Base-by-base conservation (phyloP, 2,888 invertebrate species). In the Hirtodrosophila trivittata region DNA sequence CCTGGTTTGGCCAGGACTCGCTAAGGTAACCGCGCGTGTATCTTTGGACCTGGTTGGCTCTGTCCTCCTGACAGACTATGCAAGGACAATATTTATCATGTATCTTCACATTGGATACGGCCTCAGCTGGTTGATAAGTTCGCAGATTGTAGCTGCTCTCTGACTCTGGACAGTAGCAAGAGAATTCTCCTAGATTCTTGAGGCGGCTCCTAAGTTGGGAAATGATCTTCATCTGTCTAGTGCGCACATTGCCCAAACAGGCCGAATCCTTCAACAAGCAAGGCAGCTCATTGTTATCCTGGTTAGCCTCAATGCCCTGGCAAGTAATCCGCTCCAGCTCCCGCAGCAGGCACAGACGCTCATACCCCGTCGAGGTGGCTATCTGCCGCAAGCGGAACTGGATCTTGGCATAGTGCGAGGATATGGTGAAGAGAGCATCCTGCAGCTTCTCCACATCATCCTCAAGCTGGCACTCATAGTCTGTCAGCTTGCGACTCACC, bases 301-400 rank as follows among this genome's bases (percentile, higher is more conserved):
- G 4, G 16, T 6, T 35, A 0, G 45, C 2, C 4, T 87, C 82
- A 7, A 73, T 39, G 26, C 71, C 77, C 32, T 70, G 52, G 12
- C 75, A 68, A 0, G 74, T 76, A 1, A 86, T 38, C 1, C 62
- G 46, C 16, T 87, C 82, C n/a, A 90, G 67, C 4, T 89, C 88
- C 0, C 47, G 30, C 0, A 90, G 51, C 6, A 89, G 42, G 6
- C 30, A 32, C 0, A 67, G 13, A 0, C 78, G 81, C 46, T 89
- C 85, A 1, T 30, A 33, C 0, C 76, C 74, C 1, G 75, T 37
- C 0, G 89, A 77, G 0, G 56, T 54, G 1, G 86, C 45, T 3
- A 89, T 75, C 42, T 89, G 89, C 0, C 88, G 75, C 33, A 89
- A 30, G 0, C 89, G 81, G 30, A 89, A 88, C 50, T 89, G 89